Percentiles rank a stretch among this genome's conserved stretches.
Evolutionary conservation across 2,888 invertebrate genomes (phyloP).

Genomic region (Adineta ricciae): DNA sequence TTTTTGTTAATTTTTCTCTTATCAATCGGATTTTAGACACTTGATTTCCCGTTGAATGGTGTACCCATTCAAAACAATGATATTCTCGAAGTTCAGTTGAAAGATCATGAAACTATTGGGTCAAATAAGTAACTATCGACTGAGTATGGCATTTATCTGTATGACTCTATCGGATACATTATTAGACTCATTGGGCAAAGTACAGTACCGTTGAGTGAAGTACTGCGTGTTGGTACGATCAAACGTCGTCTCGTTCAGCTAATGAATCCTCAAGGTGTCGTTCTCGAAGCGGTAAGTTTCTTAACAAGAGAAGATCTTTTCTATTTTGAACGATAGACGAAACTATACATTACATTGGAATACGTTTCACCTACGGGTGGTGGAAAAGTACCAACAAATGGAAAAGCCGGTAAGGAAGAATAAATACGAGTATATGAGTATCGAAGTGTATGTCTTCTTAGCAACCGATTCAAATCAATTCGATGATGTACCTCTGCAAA

Average conservation of each 20-base stretch:
- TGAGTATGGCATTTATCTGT: not conserved
- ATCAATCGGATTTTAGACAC: slow-evolving; percentile 39
- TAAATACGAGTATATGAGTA: not conserved
- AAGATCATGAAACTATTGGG: slow-evolving; percentile 50
- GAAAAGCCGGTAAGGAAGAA: not conserved
- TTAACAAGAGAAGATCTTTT: too few relatives aligned
- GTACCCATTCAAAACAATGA: slow-evolving; percentile 42
- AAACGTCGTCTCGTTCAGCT: slow-evolving; percentile 24
- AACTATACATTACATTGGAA: slow-evolving; percentile 25
- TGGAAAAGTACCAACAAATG: not conserved
- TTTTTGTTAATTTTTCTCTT: too few relatives aligned
- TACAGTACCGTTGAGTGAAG: slow-evolving; percentile 19
- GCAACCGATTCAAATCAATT: not conserved
- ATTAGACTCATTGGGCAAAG: slow-evolving; percentile 25
- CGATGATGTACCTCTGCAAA: slow-evolving; percentile 35
- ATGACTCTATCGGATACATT: not conserved
- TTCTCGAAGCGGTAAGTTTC: slow-evolving; percentile 28
- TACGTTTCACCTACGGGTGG: slow-evolving; percentile 21
- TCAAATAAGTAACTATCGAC: slow-evolving; percentile 44
- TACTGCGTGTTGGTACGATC: not conserved
- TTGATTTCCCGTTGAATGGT: slow-evolving; percentile 46
- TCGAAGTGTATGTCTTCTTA: not conserved
- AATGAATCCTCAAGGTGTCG: slow-evolving; percentile 25
- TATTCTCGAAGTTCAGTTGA: slow-evolving; percentile 44
- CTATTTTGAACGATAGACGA: slow-evolving; percentile 9